Percentiles rank a stretch among this genome's conserved stretches.
These are phyloP conservation scores for Macrosoma leucophasiata DNA, from an alignment of 2,888 invertebrate species.

Conservation along the genomic window DNA sequence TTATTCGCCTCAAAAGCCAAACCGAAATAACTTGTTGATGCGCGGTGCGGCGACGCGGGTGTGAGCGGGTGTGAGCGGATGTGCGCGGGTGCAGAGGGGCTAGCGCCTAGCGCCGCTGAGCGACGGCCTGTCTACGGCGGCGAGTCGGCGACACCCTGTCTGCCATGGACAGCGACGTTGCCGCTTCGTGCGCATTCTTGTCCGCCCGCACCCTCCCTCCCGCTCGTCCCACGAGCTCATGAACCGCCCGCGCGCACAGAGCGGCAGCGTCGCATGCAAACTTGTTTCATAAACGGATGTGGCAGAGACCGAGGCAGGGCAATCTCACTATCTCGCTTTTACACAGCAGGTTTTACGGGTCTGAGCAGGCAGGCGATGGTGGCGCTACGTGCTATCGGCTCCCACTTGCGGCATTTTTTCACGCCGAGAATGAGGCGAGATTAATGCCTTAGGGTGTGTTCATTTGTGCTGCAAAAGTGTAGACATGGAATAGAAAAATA, in stretches of 20 bases:
- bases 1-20: conserved; percentile 41
- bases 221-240: conserved; percentile 42
- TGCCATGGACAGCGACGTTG: conserved; percentile 88
- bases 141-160: conserved; percentile 96
- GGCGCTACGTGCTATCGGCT: conserved; percentile 76
- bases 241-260: conserved; percentile 60
- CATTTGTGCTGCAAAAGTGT: too few species aligned
- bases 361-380: conserved; percentile 57
- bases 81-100: conserved; percentile 44
- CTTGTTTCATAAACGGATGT: conserved; percentile 85
- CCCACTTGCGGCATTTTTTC: conserved; percentile 79
- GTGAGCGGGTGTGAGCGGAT: conserved; percentile 34
- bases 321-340: conserved; percentile 44
- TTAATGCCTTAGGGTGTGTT: conserved; percentile 66
- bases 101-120: conserved; percentile 74
- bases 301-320: conserved; percentile 73
- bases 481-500: too few species aligned
- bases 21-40: conserved; percentile 76
- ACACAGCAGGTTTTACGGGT: conserved; percentile 28
- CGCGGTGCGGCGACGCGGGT: conserved; percentile 56
- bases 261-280: conserved; percentile 78
- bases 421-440: conserved; percentile 80
- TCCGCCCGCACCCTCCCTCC: conserved; percentile 64
- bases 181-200: conserved; percentile 73
- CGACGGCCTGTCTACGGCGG: conserved; percentile 88